These are phyloP conservation scores for Drosophila prolongata DNA, from an alignment of 2,888 invertebrate genomes.

Conservation along the genomic window DNA sequence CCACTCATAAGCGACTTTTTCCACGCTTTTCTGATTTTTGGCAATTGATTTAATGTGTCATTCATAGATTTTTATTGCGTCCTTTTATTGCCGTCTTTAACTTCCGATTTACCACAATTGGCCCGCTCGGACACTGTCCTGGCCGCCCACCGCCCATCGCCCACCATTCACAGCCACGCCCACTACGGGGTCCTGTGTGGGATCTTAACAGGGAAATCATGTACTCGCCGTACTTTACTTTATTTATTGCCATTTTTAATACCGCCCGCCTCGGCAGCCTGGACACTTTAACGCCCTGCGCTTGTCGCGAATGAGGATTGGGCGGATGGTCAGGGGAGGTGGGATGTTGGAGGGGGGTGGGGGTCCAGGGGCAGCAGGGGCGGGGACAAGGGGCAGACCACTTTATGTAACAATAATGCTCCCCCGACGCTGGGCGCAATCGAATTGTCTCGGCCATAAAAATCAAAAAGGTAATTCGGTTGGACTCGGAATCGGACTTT, in stretches of 20 bases:
- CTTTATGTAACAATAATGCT: conserved; percentile 82
- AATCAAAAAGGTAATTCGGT: conserved; percentile 78
- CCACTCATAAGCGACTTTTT: conserved; percentile 61
- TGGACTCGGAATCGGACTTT: conserved; percentile 6
- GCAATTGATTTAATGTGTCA: conserved; percentile 85
- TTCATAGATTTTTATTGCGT: conserved; percentile 85
- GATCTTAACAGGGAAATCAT: conserved; percentile 83
- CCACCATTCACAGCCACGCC: conserved; percentile 29
- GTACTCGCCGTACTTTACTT: conserved; percentile 83
- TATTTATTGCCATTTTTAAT: conserved; percentile 83
- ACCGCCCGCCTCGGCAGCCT: conserved; percentile 65
- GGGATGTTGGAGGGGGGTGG: neutral
- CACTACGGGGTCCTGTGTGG: conserved; percentile 50
- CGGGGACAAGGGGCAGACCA: conserved; percentile 49
- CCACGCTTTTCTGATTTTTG: conserved; percentile 82
- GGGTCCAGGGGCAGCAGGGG: neutral
- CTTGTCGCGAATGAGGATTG: conserved; percentile 41
- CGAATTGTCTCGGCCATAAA: conserved; percentile 81
- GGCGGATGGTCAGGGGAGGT: conserved; percentile 7
- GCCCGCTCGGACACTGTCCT: conserved; percentile 78
- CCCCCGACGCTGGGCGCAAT: conserved; percentile 75
- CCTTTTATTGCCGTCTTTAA: conserved; percentile 85
- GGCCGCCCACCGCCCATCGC: conserved; percentile 9
- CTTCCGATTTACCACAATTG: conserved; percentile 85
- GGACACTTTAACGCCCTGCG: conserved; percentile 74